Evolutionary conservation across 2,113 vertebrate species (phyloP).

Genomic region (Mugil cephalus): DNA sequence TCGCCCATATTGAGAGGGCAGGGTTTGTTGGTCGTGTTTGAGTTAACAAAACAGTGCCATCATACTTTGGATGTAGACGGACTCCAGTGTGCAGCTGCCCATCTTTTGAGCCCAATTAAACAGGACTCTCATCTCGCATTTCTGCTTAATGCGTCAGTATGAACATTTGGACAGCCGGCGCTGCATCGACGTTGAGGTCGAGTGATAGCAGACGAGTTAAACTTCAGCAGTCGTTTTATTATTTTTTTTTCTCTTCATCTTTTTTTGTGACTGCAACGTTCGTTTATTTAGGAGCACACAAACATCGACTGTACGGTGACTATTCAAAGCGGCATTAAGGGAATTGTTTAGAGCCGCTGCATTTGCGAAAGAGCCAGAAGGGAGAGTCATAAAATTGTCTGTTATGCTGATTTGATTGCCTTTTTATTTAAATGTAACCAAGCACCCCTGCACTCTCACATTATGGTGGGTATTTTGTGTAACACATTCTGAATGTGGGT

Average conservation of each 20-base stretch:
- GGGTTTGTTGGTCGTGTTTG: too few relatives aligned
- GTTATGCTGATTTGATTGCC: slow-evolving; percentile 30
- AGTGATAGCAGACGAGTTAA: not conserved
- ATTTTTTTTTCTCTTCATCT: too few relatives aligned
- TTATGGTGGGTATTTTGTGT: not conserved
- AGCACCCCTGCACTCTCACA: not conserved
- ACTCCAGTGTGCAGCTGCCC: not conserved
- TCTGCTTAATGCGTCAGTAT: not conserved
- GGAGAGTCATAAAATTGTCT: slow-evolving; percentile 13
- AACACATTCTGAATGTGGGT: slow-evolving; percentile 11
- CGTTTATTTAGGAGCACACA: not conserved
- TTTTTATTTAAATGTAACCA: slow-evolving; percentile 38
- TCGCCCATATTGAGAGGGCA: too few relatives aligned
- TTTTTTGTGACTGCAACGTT: not conserved
- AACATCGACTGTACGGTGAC: not conserved
- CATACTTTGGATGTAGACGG: not conserved
- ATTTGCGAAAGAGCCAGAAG: slow-evolving; percentile 44
- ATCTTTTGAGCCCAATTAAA: not conserved
- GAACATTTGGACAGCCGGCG: not conserved
- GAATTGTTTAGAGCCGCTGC: slow-evolving; percentile 15
- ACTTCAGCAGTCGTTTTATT: not conserved
- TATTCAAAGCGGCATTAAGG: not conserved
- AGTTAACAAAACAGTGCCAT: not conserved
- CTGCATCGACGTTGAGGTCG: too few relatives aligned
- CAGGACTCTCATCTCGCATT: not conserved